Evolutionary conservation across 2,113 vertebrate species (phyloP), one percentile per base, ranked within the genome.

Genomic region (Psittacus erithacus): DNA sequence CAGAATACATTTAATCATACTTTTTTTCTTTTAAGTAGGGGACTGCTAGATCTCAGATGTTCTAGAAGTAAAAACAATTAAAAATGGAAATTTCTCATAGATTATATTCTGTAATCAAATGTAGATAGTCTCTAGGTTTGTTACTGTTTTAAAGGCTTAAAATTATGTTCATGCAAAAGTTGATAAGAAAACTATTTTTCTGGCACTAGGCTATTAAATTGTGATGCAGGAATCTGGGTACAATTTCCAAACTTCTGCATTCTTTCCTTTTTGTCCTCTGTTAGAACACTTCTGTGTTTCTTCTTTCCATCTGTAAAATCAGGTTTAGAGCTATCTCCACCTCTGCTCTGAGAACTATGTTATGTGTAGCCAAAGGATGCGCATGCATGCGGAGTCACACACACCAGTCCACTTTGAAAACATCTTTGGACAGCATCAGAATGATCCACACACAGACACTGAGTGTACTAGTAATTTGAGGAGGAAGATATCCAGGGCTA

Each of bases 1-100:
- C n/a, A 90, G 73, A 95, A 86, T 82, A 74, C 18, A 75, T 71
- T 95, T 94, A 95, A 82, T 74, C 33, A 46, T 91, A 52, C 20
- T 11, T 41, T 65, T 27, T 64, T 46, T 63, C 65, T 82, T 57
- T 62, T 12, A 24, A 41, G 9, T 38, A 25, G 3, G 3, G 17
- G 4, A 43, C 27, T 53, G 52, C 13, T 82, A 31, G 64, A 19
- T 38, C 44, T 83, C 13, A 2, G 4, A 5, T 80, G 49, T 93
- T 88, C 19, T 0, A 0, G 52, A 88, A 92, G 10, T 29, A 59
- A 92, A 84, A 88, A 43, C 20, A 90, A 41, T 63, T 62, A 33
- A 55, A 74, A 74, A 64, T 15, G 3, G 49, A 62, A 63, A 63
- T 7, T 81, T 76, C 33, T 85, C 10, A 47, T 11, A 62, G 25